A percentile compares a stretch with the other conserved stretches of the same genome.
These are phyloP conservation scores for Nothoprocta perdicaria DNA, from an alignment of 2,113 vertebrate species.

Conservation along the genomic window DNA sequence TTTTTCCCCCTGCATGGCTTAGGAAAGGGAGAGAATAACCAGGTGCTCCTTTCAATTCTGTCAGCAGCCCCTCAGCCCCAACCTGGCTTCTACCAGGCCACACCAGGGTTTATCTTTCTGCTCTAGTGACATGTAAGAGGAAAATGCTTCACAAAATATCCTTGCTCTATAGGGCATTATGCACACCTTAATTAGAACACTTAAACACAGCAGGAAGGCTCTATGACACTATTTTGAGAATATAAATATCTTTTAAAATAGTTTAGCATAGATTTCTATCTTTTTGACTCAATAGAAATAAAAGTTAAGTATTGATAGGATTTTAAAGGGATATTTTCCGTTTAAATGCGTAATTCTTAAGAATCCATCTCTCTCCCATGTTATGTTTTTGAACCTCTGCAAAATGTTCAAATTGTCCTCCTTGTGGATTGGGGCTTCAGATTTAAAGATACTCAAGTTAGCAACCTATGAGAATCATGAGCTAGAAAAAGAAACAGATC, in stretches of 20 bases:
- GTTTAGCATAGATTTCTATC: not conserved
- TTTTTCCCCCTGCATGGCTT: not conserved
- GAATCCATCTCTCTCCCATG: not conserved
- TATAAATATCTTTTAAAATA: not conserved
- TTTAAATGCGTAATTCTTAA: not conserved
- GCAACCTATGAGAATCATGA: conserved; percentile 60
- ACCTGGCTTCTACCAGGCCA: conserved; percentile 27
- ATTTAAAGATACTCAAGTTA: not conserved
- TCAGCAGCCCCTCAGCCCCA: conserved; percentile 19
- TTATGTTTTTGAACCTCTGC: not conserved
- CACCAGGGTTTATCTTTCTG: conserved; percentile 38
- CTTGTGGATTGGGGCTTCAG: not conserved
- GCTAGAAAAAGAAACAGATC: conserved; percentile 40
- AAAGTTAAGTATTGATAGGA: not conserved
- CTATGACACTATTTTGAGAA: not conserved
- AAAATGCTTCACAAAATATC: not conserved
- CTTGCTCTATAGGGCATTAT: not conserved
- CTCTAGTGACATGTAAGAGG: not conserved
- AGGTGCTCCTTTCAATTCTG: not conserved
- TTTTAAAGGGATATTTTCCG: not conserved
- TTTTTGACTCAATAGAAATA: not conserved
- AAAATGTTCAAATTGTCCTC: not conserved
- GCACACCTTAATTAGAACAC: not conserved
- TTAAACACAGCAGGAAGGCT: no score
- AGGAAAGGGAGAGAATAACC: not conserved